A percentile compares a stretch with the other conserved stretches of the same genome.
phyloP scores from a whole-genome alignment of 64 coral and sea anemone species.

The Porites lutea region DNA sequence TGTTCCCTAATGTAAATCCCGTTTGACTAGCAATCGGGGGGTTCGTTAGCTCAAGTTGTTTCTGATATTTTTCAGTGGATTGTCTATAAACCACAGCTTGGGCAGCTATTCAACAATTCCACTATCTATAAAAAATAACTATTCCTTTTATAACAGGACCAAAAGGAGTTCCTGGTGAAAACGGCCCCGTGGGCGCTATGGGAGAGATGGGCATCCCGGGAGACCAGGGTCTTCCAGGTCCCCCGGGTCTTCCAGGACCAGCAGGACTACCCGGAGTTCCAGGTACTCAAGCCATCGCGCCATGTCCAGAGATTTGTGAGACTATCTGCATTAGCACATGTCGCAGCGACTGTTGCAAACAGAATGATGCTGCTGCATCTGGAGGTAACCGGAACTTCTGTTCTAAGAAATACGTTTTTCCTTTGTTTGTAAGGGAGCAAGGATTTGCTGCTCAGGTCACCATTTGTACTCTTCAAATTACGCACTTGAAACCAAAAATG shows the following conservation, averaged over 20 bases:
- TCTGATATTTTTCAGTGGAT: too few relatives aligned
- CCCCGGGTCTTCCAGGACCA: constrained; percentile 71
- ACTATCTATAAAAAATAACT: not conserved
- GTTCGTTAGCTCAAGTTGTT: too few relatives aligned
- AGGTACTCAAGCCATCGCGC: not conserved
- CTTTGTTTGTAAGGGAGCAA: too few relatives aligned
- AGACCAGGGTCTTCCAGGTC: constrained; percentile 32
- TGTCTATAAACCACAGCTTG: too few relatives aligned
- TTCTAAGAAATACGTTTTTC: too few relatives aligned
- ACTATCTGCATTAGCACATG: constrained; percentile 26
- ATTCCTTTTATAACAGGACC: not conserved
- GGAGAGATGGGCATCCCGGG: constrained; percentile 7
- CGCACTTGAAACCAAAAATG: too few relatives aligned
- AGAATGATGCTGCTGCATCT: not conserved
- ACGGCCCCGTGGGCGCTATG: not conserved
- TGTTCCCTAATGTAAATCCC: too few relatives aligned
- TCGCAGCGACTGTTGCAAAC: constrained; percentile 2
- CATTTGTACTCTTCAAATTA: too few relatives aligned
- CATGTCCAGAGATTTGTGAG: constrained; percentile 43
- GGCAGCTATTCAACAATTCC: too few relatives aligned
- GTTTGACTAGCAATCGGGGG: too few relatives aligned
- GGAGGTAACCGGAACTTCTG: too few relatives aligned
- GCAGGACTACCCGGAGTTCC: constrained; percentile 53
- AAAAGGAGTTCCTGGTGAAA: not conserved
- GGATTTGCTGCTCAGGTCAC: too few relatives aligned